Evolutionary conservation across 1,140 invertebrate species (phyloP).

Genomic region (Tetragonula clypearis): DNA sequence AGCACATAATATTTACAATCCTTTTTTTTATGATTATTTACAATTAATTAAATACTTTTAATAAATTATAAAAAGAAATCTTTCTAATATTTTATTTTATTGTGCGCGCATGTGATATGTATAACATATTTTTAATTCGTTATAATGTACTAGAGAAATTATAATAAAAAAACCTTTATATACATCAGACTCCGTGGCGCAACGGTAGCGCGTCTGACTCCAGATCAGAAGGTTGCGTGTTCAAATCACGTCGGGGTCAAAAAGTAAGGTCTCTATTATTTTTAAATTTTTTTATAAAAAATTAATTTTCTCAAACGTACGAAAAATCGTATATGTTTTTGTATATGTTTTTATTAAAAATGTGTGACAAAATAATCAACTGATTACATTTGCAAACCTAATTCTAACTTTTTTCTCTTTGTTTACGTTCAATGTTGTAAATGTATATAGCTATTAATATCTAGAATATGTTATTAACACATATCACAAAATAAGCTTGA

Average conservation of each 20-base stretch:
- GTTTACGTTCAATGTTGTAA: neutral
- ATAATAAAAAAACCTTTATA: accelerated
- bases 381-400: neutral
- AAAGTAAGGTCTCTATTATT: constrained; percentile 64
- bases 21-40: too few species aligned
- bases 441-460: neutral
- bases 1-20: too few species aligned
- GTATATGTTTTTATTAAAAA: neutral
- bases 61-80: too few species aligned
- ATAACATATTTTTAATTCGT: accelerated
- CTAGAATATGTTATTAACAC: neutral
- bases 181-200: constrained; percentile 91
- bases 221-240: constrained; percentile 99
- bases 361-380: neutral
- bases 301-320: neutral
- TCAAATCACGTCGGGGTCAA: constrained; percentile 98
- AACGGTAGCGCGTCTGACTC: constrained; percentile 99
- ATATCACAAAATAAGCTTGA: neutral
- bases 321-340: neutral
- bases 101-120: too few species aligned
- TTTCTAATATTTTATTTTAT: too few species aligned
- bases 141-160: too few species aligned
- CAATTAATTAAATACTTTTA: too few species aligned
- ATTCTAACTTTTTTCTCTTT: neutral
- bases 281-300: neutral